A percentile compares a stretch with the other conserved stretches of the same genome.
Evolutionary conservation across 2,888 invertebrate genomes (phyloP).

Genomic region (Euplagia quadripunctaria): DNA sequence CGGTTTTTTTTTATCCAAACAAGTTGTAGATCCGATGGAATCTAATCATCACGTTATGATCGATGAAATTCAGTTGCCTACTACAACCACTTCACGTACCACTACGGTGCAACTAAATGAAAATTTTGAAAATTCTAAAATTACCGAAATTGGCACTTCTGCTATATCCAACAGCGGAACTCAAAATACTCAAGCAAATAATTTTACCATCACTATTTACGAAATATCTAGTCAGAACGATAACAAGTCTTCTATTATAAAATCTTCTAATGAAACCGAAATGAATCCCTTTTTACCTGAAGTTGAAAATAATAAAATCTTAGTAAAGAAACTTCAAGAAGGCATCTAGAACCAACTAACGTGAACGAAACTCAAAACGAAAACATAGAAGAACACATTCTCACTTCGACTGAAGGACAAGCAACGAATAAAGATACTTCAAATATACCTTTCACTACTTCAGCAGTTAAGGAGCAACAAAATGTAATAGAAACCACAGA

Average conservation of each 20-base stretch:
- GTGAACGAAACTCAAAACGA: conserved; percentile 82
- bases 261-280: conserved; percentile 77
- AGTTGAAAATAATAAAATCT: conserved; percentile 88
- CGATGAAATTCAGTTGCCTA: conserved; percentile 21
- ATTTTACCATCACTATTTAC: conserved; percentile 80
- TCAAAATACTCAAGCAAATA: conserved; percentile 66
- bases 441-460: conserved; percentile 30
- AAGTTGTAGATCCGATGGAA: conserved; percentile 27
- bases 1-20: too few species aligned
- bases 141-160: conserved; percentile 25
- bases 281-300: conserved; percentile 91
- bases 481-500: conserved; percentile 44
- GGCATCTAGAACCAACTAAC: conserved; percentile 79
- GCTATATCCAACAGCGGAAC: conserved; percentile 32
- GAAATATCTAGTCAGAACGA: conserved; percentile 74
- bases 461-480: conserved; percentile 37
- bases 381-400: conserved; percentile 56
- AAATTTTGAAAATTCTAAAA: conserved; percentile 23
- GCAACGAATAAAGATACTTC: conserved; percentile 28
- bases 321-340: conserved; percentile 88
- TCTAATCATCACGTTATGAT: conserved; percentile 26
- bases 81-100: conserved; percentile 38
- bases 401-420: conserved; percentile 42
- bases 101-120: conserved; percentile 30
- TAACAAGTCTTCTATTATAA: conserved; percentile 63